Conservation (phyloP, 2,888 invertebrate genomes). For the Timema podura region DNA sequence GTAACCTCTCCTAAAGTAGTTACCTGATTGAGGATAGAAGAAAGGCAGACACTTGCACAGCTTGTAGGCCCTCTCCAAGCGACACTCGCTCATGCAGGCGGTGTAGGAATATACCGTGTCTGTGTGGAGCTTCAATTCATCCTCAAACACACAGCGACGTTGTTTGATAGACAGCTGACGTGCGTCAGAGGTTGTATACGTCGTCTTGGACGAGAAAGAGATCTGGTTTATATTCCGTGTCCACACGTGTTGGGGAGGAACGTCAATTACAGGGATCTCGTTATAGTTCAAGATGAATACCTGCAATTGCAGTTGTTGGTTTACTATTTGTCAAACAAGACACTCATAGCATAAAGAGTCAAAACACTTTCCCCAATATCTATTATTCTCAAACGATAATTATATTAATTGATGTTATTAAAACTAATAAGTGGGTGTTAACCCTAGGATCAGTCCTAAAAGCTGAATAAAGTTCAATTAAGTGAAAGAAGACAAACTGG, state of each 20-base stretch:
- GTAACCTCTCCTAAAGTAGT: constrained; percentile 33
- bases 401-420: too few species aligned
- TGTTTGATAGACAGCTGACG: constrained; percentile 63
- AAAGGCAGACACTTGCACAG: constrained; percentile 68
- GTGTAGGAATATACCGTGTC: constrained; percentile 64
- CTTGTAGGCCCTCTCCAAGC: constrained; percentile 60
- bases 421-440: too few species aligned
- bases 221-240: constrained; percentile 57
- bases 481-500: too few species aligned
- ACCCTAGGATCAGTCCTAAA: too few species aligned
- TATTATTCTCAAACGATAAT: too few species aligned
- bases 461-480: too few species aligned
- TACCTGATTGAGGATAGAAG: constrained; percentile 61
- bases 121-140: constrained; percentile 60
- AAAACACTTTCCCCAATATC: too few species aligned
- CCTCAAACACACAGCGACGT: constrained; percentile 66
- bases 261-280: constrained; percentile 65
- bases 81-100: constrained; percentile 69
- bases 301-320: background rate
- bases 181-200: constrained; percentile 72
- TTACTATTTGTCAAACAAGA: too few species aligned
- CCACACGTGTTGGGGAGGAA: constrained; percentile 68
- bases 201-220: constrained; percentile 67
- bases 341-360: too few species aligned
- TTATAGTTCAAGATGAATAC: constrained; percentile 51